Conservation (phyloP, 2,113 vertebrate species). For the Artemisiospiza belli region DNA sequence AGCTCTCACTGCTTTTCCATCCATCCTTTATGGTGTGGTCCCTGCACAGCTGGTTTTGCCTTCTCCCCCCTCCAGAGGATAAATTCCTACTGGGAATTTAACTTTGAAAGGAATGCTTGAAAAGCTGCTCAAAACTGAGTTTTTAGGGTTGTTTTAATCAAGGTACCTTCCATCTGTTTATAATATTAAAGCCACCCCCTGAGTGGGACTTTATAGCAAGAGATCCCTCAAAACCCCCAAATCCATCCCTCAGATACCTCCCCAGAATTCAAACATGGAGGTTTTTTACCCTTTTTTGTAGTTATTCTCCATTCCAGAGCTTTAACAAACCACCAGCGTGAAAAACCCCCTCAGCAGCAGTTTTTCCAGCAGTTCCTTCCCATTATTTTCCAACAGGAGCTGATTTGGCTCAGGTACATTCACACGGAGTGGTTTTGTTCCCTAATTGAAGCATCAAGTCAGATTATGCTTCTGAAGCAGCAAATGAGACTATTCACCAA, state of each 20-base stretch:
- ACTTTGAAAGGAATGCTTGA: background rate
- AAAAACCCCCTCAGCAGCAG: background rate
- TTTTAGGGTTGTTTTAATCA: background rate
- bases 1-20: background rate
- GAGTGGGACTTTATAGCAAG: background rate
- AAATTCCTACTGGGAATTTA: background rate
- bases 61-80: background rate
- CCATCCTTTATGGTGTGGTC: fast-evolving
- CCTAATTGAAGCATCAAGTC: constrained; percentile 39
- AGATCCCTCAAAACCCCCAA: background rate
- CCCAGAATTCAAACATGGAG: fast-evolving
- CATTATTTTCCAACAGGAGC: background rate
- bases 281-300: background rate
- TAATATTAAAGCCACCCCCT: background rate
- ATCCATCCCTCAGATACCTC: no score
- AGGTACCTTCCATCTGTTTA: background rate
- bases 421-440: background rate
- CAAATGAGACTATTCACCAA: constrained; percentile 9
- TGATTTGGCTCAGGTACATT: constrained; percentile 18
- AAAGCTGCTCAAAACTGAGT: background rate
- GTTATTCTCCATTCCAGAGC: background rate
- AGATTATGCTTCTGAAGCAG: background rate
- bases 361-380: background rate
- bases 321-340: background rate
- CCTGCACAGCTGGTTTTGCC: background rate